These are phyloP conservation scores for Chitala chitala DNA, from an alignment of 2,113 vertebrate species.

Conservation along the genomic window DNA sequence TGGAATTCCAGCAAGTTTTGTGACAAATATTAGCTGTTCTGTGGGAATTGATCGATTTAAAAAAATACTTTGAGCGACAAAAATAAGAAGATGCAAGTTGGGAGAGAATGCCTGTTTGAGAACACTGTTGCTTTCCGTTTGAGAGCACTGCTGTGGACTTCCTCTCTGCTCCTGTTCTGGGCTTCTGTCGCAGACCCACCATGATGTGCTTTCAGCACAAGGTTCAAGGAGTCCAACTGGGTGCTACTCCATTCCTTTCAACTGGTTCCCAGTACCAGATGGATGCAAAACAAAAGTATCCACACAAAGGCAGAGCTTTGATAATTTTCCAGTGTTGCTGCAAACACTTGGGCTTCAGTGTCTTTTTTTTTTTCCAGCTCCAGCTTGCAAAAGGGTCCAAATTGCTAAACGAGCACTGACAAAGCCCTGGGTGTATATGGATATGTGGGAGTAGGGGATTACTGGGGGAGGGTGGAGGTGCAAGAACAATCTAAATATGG, in stretches of 20 bases:
- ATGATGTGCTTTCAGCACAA: conserved; percentile 55
- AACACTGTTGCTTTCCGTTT: not conserved
- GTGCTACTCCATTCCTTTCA: conserved; percentile 57
- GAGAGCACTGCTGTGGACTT: not conserved
- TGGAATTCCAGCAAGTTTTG: not conserved
- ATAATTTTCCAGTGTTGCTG: conserved; percentile 38
- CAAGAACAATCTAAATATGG: not conserved
- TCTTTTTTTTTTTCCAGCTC: not conserved
- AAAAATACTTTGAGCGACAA: not conserved
- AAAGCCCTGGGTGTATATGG: not conserved
- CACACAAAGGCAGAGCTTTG: conserved; percentile 36
- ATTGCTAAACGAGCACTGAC: not conserved
- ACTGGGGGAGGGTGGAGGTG: not conserved
- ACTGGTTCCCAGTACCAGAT: conserved; percentile 63
- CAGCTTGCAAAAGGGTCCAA: not conserved
- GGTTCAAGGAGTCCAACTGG: conserved; percentile 54
- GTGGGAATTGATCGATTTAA: not conserved
- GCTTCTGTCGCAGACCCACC: conserved; percentile 44
- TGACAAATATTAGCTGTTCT: not conserved
- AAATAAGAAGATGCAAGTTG: not conserved
- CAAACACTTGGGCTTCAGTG: conserved; percentile 37
- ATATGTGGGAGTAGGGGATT: not conserved
- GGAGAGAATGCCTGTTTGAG: not conserved
- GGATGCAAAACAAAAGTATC: conserved; percentile 49
- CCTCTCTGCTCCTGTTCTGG: conserved; percentile 42